Conservation (phyloP, 2,797 vertebrate species). For the Halcyon leucocephala region DNA sequence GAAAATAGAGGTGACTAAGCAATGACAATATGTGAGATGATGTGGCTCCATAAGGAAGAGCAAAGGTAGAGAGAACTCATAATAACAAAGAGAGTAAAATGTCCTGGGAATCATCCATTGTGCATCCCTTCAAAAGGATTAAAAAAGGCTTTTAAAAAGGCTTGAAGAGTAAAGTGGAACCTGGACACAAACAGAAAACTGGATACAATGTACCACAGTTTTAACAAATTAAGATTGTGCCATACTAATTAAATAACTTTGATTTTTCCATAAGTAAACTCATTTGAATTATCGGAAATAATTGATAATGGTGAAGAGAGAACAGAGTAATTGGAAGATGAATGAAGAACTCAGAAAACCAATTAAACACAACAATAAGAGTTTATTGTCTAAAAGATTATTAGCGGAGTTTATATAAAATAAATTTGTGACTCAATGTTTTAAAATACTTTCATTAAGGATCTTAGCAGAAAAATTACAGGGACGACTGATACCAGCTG, state of each 20-base stretch:
- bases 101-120: background rate
- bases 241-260: background rate
- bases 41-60: background rate
- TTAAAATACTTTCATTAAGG: background rate
- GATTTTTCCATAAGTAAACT: background rate
- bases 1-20: background rate
- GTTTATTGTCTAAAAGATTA: background rate
- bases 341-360: background rate
- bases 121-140: background rate
- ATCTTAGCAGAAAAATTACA: background rate
- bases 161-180: background rate
- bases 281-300: background rate
- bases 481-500: background rate
- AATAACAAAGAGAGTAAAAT: background rate
- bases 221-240: background rate
- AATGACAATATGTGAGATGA: background rate
- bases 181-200: background rate
- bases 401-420: background rate
- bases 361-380: background rate
- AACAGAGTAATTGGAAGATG: background rate
- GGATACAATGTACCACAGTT: background rate
- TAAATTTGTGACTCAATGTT: background rate
- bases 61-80: background rate
- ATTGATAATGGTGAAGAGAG: background rate
- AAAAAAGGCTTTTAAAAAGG: background rate